A percentile compares a stretch with the other conserved stretches of the same genome.
phyloP scores from a whole-genome alignment of 2,113 vertebrate genomes.

The Stigmatopora nigra region DNA sequence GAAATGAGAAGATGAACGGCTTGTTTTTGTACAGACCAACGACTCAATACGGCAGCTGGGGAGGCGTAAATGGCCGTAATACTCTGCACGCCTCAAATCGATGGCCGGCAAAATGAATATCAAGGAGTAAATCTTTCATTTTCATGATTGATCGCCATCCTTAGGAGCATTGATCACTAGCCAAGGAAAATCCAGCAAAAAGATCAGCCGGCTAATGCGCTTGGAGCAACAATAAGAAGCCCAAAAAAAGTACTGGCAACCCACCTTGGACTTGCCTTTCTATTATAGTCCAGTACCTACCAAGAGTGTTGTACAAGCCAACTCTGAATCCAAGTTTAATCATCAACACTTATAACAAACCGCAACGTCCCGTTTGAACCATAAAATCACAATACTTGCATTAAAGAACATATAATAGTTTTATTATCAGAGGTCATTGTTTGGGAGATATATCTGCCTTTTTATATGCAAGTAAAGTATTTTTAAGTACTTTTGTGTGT shows the following conservation, averaged over 20 bases:
- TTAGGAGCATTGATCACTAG: constrained; percentile 64
- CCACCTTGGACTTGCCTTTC: background rate
- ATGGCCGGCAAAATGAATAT: constrained; percentile 67
- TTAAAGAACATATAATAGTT: too few species aligned
- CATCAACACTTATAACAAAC: too few species aligned
- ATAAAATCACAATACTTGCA: too few species aligned
- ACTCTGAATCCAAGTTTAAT: too few species aligned
- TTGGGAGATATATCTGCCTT: too few species aligned
- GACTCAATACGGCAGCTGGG: constrained; percentile 56
- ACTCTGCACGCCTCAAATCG: constrained; percentile 57
- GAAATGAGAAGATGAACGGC: constrained; percentile 61
- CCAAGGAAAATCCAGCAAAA: constrained; percentile 27
- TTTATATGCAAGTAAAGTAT: too few species aligned
- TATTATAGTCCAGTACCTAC: background rate
- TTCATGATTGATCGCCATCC: constrained; percentile 63
- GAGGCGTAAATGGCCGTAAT: constrained; percentile 63
- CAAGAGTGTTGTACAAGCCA: background rate
- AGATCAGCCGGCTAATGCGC: constrained; percentile 35
- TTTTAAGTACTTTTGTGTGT: too few species aligned
- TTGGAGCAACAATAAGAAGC: constrained; percentile 47
- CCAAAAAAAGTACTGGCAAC: background rate
- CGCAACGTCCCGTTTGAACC: too few species aligned
- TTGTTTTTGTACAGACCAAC: constrained; percentile 57
- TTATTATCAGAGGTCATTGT: too few species aligned
- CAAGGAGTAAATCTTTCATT: constrained; percentile 66